Evolutionary conservation across 2,888 invertebrate species (phyloP), one percentile per base, ranked within the genome.

Genomic region (Tipula helvola): DNA sequence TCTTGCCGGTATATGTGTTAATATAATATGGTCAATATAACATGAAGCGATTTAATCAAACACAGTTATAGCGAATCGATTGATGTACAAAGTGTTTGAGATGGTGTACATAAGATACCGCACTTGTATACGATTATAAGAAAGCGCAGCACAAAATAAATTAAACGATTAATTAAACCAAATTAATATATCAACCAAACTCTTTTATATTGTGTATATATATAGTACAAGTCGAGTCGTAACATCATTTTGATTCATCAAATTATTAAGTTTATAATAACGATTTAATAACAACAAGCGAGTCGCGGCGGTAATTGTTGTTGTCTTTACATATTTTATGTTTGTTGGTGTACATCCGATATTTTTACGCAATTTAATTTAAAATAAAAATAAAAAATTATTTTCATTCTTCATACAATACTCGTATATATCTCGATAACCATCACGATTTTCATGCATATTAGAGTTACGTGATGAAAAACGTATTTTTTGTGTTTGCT

Each of bases 231-330:
- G 41, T 41, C 57, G 71, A 71, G 18, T 71, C 28, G 7, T 71
- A 71, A 71, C 71, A 71, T 71, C 71, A 71, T 71, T 71, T 71
- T 71, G 71, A 71, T 71, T 71, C 71, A 71, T 71, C 71, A 71
- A 71, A 71, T 71, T 71, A 71, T 71, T 71, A 12, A 28, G 28
- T 71, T 71, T 52, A 16, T 52, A 44, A 44, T 7, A 71, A 71
- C 28, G 28, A 28, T 28, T 28, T 71, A 71, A 71, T 71, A 71
- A 71, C 3, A 28, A 71, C 71, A 71, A 71, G 71, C 8, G 28
- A 71, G 10, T 71, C 28, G 71, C 28, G 10, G 71, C 71, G 8
- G 71, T 71, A 71, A 71, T 71, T 71, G 52, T 16, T 16, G 52
- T 57, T 57, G 52, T 57, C 52, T 52, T 44, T 44, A 44, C 0